phyloP scores from a whole-genome alignment of 2,888 invertebrate genomes.

The Conops quadrifasciatus region DNA sequence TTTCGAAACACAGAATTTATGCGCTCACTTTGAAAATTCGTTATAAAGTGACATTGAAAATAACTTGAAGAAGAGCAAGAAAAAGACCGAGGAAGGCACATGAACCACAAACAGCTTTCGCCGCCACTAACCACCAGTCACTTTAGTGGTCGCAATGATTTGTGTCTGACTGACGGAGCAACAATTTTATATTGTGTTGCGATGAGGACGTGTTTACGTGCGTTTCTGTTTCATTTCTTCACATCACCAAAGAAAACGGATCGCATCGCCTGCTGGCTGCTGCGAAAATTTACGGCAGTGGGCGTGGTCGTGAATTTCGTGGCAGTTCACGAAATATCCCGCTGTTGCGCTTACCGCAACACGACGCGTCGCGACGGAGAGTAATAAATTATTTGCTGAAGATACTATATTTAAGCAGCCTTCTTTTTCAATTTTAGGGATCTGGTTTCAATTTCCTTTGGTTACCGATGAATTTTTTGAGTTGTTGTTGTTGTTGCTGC shows the following conservation, averaged over 20 bases:
- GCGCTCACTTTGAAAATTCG: too few species aligned
- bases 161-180: slow-evolving; percentile 5
- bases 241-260: not conserved
- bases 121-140: too few species aligned
- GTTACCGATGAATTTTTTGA: not conserved
- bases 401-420: not conserved
- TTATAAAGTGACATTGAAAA: not conserved
- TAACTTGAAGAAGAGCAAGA: not conserved
- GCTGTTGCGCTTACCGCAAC: not conserved
- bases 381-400: slow-evolving; percentile 3
- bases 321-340: slow-evolving; percentile 18
- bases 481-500: not conserved
- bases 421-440: not conserved
- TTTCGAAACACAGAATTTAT: too few species aligned
- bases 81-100: too few species aligned
- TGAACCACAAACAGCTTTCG: not conserved
- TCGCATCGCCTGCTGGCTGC: not conserved
- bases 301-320: slow-evolving; percentile 6
- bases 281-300: slow-evolving; percentile 7
- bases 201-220: not conserved
- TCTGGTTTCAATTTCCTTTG: not conserved
- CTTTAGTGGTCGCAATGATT: not conserved
- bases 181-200: not conserved
- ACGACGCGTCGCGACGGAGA: too few species aligned
- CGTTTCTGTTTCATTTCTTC: not conserved